Evolutionary conservation across 2,888 invertebrate genomes (phyloP), one percentile per base, ranked within the genome.

Genomic region (Phymatocera aterrima): DNA sequence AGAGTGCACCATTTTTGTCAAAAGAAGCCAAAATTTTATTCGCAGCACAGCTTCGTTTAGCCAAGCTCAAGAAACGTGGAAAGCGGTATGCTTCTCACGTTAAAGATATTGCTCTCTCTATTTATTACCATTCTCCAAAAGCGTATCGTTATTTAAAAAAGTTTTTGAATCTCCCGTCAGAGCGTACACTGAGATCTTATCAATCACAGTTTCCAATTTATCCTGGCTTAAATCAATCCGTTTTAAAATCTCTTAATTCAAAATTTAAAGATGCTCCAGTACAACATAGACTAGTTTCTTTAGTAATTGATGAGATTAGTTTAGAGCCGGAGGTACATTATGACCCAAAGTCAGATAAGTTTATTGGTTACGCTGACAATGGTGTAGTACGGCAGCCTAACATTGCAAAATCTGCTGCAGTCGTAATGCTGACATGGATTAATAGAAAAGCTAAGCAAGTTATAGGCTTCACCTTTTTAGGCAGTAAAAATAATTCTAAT

Each of bases 301-400:
- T 48, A 34, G 8, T 70, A 48, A 0, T 70, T 28, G 70, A 70
- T n/a, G 70, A 70, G 21, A 70, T 70, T 28, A 24, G 15, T 70
- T 24, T 70, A 8, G 15, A 10, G n/a, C 31, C 8, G n/a, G 70
- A 70, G 18, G 31, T 70, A 1, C 70, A 70, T 31, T 70, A 48
- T 28, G 48, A 70, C 48, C 24, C 43, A 28, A 12, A 70, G 15
- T 28, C 28, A 2, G 48, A 70, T 28, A 31, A 70, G 48, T 70
- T 70, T 18, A 48, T 70, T n/a, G 70, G 70, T 3, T 43, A 15
- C 10, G 70, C 48, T n/a, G 70, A 70, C 18, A 48, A 70, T 48
- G 70, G 70, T 48, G 1, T 4, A 24, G 46, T 15, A 43, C 68
- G 68, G 10, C n/a, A 68, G 4, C 68, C 68, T 21, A 5, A 46